Evolutionary conservation across 2,888 invertebrate species (phyloP), one percentile per base, ranked within the genome.

Genomic region (Callyntrura guangdongensis): DNA sequence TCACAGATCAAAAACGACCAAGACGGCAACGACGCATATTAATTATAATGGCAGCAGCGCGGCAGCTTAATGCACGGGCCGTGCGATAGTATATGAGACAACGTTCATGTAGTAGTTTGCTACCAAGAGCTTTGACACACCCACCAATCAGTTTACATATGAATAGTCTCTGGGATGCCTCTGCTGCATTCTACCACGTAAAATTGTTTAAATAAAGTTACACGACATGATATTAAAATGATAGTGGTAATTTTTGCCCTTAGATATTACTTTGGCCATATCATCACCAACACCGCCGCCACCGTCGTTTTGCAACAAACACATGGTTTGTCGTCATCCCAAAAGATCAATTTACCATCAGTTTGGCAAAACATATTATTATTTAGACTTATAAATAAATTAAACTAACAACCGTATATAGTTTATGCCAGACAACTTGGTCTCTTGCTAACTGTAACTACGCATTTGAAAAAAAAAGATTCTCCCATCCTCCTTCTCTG

Each of bases 231-330:
- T 36, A 77, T 77, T 27, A 12, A n/a, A 36, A 36, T 36, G 36
- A 36, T 36, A 6, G 36, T 36, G 3, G 36, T 36, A 36, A 36
- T 36, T 36, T 36, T 36, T 36, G 36, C 22, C 56, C 81, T 2
- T 36, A 4, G 36, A 36, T 49, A 49, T 47, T 85, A 36, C 22
- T 56, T n/a, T 72, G 59, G 47, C 53, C 20, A 59, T n/a, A n/a
- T 77, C 27, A 22, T 27, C 61, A 64, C 49, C 47, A n/a, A n/a
- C 36, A 72, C 53, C 61, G 79, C 53, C 20, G 49, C 53, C 84
- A 86, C 27, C 47, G 45, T 87, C 47, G 45, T 87, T 81, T 87
- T 81, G 79, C 81, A 87, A 87, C 69, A 67, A 81, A 81, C 81
- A 69, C 47, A 86, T 69, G 87, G 67, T 87, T 87, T 87, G 87